Evolutionary conservation across 2,888 invertebrate species (phyloP).

Genomic region (Chirona hameri): DNA sequence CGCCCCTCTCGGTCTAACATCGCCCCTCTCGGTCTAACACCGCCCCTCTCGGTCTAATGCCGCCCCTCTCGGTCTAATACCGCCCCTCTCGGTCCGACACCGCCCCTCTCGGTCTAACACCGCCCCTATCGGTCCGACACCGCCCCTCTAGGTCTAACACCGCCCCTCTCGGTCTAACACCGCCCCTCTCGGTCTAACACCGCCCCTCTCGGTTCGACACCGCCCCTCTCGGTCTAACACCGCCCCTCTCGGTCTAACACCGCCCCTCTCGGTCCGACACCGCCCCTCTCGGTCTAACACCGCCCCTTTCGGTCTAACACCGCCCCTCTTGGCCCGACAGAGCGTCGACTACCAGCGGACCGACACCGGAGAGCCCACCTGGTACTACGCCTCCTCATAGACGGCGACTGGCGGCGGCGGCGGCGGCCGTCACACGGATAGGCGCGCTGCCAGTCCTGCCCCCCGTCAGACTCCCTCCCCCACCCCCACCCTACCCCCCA

Average conservation of each 20-base stretch:
- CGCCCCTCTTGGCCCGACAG: background rate
- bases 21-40: background rate
- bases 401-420: background rate
- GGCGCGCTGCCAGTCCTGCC: background rate
- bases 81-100: background rate
- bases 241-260: background rate
- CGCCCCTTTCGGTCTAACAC: background rate
- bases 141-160: background rate
- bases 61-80: background rate
- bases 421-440: background rate
- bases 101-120: background rate
- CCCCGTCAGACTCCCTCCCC: background rate
- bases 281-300: too few relatives aligned
- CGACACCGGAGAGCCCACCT: slow-evolving; percentile 25
- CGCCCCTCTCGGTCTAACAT: too few relatives aligned
- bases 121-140: background rate
- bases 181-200: background rate
- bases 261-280: too few relatives aligned
- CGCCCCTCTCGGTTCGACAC: background rate
- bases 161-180: too few relatives aligned
- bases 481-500: background rate
- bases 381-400: slow-evolving; percentile 28
- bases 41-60: background rate
- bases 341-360: slow-evolving; percentile 14
- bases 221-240: background rate